A percentile compares a stretch with the other conserved stretches of the same genome.
Evolutionary conservation across 2,888 invertebrate species (phyloP).

Genomic region (Spisula solida): DNA sequence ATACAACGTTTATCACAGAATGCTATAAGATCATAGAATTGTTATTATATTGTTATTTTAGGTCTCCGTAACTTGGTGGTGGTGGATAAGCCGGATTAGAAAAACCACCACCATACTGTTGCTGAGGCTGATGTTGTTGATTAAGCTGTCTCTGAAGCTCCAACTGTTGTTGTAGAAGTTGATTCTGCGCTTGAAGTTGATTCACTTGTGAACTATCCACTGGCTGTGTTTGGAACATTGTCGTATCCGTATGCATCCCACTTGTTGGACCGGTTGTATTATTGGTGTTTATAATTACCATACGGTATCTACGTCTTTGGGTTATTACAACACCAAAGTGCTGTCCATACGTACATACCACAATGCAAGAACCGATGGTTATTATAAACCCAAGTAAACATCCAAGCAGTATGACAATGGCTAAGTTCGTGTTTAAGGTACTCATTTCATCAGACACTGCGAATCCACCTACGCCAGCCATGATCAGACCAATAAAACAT

Average conservation of each 20-base stretch:
- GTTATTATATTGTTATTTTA: no score
- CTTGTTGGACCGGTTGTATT: neutral
- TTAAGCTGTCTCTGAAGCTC: slow-evolving; percentile 32
- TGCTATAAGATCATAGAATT: no score
- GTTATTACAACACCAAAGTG: slow-evolving; percentile 36
- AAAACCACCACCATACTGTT: slow-evolving; percentile 29
- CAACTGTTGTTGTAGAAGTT: slow-evolving; percentile 44
- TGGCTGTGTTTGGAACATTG: neutral
- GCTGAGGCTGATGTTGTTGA: slow-evolving; percentile 24
- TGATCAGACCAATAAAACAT: slow-evolving; percentile 28
- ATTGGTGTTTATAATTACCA: neutral
- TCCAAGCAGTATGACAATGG: slow-evolving; percentile 22
- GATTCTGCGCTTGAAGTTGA: slow-evolving; percentile 35
- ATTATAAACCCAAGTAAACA: slow-evolving; percentile 11
- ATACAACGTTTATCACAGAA: no score
- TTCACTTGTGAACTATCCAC: neutral
- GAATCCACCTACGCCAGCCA: slow-evolving; percentile 25
- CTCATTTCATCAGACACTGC: neutral
- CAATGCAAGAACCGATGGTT: slow-evolving; percentile 1
- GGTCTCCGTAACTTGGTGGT: neutral
- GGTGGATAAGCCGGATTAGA: slow-evolving; percentile 33
- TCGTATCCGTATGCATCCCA: neutral
- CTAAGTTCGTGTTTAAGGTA: slow-evolving; percentile 8
- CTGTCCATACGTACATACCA: slow-evolving; percentile 29
- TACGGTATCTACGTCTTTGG: neutral